A percentile compares a stretch with the other conserved stretches of the same genome.
Conservation (phyloP, 2,797 vertebrate genomes). For the Ispidina picta region DNA sequence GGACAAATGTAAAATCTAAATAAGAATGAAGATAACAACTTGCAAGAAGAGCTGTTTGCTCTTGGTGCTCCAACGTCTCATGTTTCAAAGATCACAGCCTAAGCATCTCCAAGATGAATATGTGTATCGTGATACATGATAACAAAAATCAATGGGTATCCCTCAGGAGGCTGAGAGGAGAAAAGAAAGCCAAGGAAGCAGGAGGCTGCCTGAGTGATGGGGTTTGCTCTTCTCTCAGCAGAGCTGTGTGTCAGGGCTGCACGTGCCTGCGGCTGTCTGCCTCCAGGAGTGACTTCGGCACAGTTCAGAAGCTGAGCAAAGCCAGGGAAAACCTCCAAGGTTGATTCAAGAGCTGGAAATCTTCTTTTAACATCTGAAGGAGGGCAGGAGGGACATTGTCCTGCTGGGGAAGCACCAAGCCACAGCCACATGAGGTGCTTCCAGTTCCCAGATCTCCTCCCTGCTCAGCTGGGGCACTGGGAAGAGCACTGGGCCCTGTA, state of each 20-base stretch:
- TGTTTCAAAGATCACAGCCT: not conserved
- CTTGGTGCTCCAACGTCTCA: not conserved
- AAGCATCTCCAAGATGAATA: not conserved
- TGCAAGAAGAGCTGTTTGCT: not conserved
- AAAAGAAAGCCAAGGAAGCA: not conserved
- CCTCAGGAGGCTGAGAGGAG: not conserved
- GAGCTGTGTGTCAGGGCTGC: not conserved
- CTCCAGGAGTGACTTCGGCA: accelerated
- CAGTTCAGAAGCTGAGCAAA: not conserved
- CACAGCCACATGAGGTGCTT: accelerated
- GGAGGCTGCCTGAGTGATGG: not conserved
- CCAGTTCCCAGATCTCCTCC: not conserved
- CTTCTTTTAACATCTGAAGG: not conserved
- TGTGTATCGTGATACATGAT: not conserved
- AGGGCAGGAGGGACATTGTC: not conserved
- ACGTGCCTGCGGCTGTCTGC: not conserved
- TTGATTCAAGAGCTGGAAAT: not conserved
- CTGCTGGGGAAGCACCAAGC: not conserved
- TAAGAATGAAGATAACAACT: not conserved
- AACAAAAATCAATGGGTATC: not conserved
- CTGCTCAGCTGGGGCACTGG: not conserved
- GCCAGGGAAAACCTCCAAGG: not conserved
- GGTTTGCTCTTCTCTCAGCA: not conserved
- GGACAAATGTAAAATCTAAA: not conserved
- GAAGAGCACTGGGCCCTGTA: not conserved